A percentile compares a stretch with the other conserved stretches of the same genome.
Conservation (phyloP, 2,113 vertebrate genomes). For the Aldabrachelys gigantea region DNA sequence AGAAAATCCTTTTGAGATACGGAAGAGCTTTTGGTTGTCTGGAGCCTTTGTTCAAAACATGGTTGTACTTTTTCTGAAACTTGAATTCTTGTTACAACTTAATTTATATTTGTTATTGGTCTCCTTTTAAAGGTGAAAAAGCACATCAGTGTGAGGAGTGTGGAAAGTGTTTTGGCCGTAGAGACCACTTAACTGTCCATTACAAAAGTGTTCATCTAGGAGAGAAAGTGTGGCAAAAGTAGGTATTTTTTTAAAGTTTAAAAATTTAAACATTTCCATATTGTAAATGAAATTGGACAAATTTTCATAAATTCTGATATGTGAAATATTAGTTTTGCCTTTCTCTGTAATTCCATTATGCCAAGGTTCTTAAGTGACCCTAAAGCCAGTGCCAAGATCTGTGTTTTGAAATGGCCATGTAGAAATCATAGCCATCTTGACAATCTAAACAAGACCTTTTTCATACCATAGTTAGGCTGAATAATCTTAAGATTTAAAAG, state of each 20-base stretch:
- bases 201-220: slow-evolving; percentile 97
- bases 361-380: not conserved
- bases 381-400: not conserved
- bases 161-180: slow-evolving; percentile 96
- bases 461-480: not conserved
- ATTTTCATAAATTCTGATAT: not conserved
- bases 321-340: not conserved
- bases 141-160: slow-evolving; percentile 98
- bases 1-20: not conserved
- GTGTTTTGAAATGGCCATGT: not conserved
- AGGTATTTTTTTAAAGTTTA: slow-evolving; percentile 59
- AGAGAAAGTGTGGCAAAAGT: slow-evolving; percentile 99
- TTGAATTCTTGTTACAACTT: not conserved
- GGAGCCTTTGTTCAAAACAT: not conserved
- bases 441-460: not conserved
- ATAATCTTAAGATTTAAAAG: not conserved
- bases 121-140: slow-evolving; percentile 87
- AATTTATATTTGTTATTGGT: not conserved
- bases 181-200: slow-evolving; percentile 96
- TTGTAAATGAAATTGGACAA: not conserved
- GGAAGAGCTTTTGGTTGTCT: not conserved
- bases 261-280: not conserved
- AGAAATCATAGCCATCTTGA: not conserved
- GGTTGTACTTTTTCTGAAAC: not conserved
- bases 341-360: not conserved